Evolutionary conservation across 1,140 invertebrate genomes (phyloP).

Genomic region (Neodiprion lecontei): DNA sequence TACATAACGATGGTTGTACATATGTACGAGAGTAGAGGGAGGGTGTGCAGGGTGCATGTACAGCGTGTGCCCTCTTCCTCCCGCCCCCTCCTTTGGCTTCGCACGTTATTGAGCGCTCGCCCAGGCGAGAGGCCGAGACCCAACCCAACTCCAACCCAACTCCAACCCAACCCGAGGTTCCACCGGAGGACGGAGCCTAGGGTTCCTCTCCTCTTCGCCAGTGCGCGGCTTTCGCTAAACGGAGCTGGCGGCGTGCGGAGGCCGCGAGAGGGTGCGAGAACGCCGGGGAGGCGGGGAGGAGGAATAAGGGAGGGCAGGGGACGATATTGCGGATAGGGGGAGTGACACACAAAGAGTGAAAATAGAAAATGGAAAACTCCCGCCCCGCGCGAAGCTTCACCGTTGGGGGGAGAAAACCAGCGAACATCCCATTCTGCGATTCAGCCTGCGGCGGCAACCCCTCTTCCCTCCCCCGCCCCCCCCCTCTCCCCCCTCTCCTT

Average conservation of each 20-base stretch:
- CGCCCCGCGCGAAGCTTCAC: slow-evolving; percentile 10
- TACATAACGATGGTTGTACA: slow-evolving; percentile 18
- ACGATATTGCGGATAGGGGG: too few species aligned
- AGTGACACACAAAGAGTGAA: slow-evolving; percentile 22
- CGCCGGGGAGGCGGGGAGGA: slow-evolving; percentile 18
- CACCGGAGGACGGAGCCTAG: neutral
- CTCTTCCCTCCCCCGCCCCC: slow-evolving; percentile 10
- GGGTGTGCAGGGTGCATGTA: slow-evolving; percentile 40
- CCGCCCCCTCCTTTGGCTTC: slow-evolving; percentile 56
- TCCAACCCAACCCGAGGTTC: slow-evolving; percentile 38
- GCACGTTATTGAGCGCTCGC: slow-evolving; percentile 65
- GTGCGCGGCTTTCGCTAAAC: slow-evolving; percentile 29
- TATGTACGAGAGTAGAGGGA: slow-evolving; percentile 15
- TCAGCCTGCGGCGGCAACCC: slow-evolving; percentile 23
- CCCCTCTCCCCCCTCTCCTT: slow-evolving; percentile 8
- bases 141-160: slow-evolving; percentile 56
- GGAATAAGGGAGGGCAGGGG: slow-evolving; percentile 24
- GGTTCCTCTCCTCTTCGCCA: neutral
- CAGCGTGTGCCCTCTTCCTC: slow-evolving; percentile 45
- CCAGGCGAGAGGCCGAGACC: slow-evolving; percentile 49
- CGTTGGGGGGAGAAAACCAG: slow-evolving; percentile 38
- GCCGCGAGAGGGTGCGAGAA: neutral
- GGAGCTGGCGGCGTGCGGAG: slow-evolving; percentile 13
- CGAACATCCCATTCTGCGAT: slow-evolving; percentile 43
- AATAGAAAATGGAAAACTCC: slow-evolving; percentile 56